phyloP scores from a whole-genome alignment of 2,797 vertebrate genomes.

The Falco columbarius region DNA sequence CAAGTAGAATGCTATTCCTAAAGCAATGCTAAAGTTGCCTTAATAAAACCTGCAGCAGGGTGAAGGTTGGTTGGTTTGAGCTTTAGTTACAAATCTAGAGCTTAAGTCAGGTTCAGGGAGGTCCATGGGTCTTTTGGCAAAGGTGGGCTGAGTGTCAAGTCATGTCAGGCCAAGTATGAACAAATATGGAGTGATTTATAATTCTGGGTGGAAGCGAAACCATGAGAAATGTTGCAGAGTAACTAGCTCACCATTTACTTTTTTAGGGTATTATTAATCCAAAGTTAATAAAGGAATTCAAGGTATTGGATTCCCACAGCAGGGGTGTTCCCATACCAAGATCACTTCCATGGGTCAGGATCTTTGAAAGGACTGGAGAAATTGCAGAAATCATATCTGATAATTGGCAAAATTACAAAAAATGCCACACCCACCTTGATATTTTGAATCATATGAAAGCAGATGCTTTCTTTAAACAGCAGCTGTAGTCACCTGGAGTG shows the following conservation, averaged over 20 bases:
- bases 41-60: background rate
- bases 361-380: background rate
- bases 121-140: background rate
- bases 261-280: background rate
- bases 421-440: background rate
- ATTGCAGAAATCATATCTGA: background rate
- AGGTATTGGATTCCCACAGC: background rate
- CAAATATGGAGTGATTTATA: background rate
- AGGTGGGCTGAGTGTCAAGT: background rate
- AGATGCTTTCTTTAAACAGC: background rate
- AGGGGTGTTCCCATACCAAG: background rate
- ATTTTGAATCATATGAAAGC: background rate
- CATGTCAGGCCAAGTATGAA: background rate
- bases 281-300: background rate
- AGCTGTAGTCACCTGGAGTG: constrained; percentile 43
- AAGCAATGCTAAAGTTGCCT: constrained; percentile 4
- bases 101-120: background rate
- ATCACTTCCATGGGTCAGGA: background rate
- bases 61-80: constrained; percentile 26
- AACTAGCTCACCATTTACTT: background rate
- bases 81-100: constrained; percentile 20
- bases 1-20: constrained; percentile 16
- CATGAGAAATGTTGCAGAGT: background rate
- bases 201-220: background rate
- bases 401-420: background rate